Conservation (phyloP, 2,888 invertebrate species). For the Panorpa germanica region DNA sequence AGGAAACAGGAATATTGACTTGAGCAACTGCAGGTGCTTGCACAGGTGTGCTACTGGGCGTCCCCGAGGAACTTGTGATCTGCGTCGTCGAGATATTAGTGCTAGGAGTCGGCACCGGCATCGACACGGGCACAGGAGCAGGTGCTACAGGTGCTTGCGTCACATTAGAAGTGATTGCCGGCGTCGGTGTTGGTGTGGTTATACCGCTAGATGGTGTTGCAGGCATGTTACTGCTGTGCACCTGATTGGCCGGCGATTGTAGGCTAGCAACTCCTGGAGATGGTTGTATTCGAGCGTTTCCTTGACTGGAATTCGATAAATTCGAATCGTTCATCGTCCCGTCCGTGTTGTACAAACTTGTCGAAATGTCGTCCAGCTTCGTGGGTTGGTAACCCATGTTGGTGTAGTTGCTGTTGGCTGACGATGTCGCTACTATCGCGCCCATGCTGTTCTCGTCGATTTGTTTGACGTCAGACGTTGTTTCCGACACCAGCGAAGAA, state of each 20-base stretch:
- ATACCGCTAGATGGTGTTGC: conserved; percentile 10
- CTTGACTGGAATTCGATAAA: too few relatives aligned
- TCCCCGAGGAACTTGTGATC: conserved; percentile 11
- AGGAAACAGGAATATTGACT: conserved; percentile 8
- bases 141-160: conserved; percentile 13
- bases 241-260: too few relatives aligned
- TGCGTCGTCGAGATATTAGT: conserved; percentile 17
- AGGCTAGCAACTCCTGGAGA: too few relatives aligned
- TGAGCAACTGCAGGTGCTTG: conserved; percentile 6
- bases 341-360: too few relatives aligned
- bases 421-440: conserved; percentile 20
- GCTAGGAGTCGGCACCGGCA: conserved; percentile 13
- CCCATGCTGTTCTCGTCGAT: too few relatives aligned
- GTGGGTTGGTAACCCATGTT: conserved; percentile 28
- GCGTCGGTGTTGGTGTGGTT: conserved; percentile 18
- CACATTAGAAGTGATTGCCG: too few relatives aligned
- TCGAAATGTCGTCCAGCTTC: too few relatives aligned
- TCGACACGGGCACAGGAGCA: conserved; percentile 15
- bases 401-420: conserved; percentile 18
- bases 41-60: conserved; percentile 10
- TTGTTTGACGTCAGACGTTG: too few relatives aligned
- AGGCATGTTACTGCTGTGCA: conserved; percentile 12
- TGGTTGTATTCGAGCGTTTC: too few relatives aligned
- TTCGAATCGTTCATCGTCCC: too few relatives aligned
- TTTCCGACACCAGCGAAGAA: too few relatives aligned